phyloP scores from a whole-genome alignment of 2,113 vertebrate species.

The Panurus biarmicus region DNA sequence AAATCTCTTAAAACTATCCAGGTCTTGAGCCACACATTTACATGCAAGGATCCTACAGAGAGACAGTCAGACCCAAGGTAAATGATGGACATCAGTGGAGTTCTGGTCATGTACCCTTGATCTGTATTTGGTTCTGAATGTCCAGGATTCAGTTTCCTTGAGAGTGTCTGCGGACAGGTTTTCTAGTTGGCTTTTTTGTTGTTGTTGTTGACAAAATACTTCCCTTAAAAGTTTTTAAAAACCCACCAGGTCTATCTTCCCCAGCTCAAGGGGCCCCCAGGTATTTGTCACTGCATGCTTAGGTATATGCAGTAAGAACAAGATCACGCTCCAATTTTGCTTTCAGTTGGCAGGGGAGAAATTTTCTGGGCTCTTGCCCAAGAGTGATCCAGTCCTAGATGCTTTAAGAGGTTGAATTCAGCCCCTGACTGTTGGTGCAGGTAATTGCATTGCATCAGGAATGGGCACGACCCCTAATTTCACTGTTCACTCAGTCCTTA shows the following conservation, averaged over 20 bases:
- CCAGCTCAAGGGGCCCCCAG: background rate
- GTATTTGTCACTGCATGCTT: background rate
- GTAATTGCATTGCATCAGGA: background rate
- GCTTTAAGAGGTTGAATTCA: background rate
- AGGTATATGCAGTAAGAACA: background rate
- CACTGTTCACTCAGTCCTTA: background rate
- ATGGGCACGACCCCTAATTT: background rate
- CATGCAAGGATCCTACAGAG: background rate
- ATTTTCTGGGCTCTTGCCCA: background rate
- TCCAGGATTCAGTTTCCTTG: constrained; percentile 24
- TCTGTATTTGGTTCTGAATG: background rate
- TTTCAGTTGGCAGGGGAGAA: background rate
- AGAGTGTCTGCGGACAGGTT: background rate
- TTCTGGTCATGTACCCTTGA: background rate
- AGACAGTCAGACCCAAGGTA: background rate
- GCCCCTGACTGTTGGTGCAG: background rate
- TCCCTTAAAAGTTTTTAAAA: background rate
- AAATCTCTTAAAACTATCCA: constrained; percentile 30
- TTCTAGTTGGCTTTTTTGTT: background rate
- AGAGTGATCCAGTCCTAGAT: background rate
- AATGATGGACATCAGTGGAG: background rate
- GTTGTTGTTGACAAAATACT: background rate
- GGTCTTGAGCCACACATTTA: background rate
- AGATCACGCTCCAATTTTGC: background rate
- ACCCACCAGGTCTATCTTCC: background rate